Conservation (phyloP, 2,797 vertebrate genomes). For the Cheirogaleus major region DNA sequence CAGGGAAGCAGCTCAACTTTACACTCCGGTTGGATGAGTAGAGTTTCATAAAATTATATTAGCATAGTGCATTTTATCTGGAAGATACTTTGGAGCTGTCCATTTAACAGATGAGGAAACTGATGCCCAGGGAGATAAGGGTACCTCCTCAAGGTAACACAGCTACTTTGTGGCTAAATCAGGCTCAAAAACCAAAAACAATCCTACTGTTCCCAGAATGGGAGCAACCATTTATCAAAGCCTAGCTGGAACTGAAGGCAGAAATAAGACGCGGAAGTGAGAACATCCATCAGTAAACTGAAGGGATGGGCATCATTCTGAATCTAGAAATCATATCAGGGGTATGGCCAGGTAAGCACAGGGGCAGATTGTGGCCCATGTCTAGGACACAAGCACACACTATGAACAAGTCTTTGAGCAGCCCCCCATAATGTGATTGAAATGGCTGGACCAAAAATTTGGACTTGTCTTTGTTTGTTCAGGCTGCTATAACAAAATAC, state of each 20-base stretch:
- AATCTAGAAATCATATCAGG: background rate
- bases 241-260: background rate
- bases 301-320: background rate
- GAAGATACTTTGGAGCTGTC: background rate
- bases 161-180: background rate
- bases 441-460: background rate
- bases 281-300: background rate
- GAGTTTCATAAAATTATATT: background rate
- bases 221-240: background rate
- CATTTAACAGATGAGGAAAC: background rate
- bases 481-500: background rate
- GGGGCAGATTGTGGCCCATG: background rate
- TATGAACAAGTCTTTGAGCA: background rate
- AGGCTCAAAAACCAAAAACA: background rate
- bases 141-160: background rate
- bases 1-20: background rate
- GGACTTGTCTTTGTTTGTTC: background rate
- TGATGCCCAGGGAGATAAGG: background rate
- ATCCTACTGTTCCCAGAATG: background rate
- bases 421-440: background rate
- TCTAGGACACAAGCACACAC: background rate
- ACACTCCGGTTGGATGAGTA: background rate
- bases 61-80: background rate
- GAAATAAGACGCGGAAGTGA: background rate
- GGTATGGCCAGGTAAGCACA: background rate